These are phyloP conservation scores for Strigamia maritima DNA, from an alignment of 2,888 invertebrate genomes.

Conservation along the genomic window DNA sequence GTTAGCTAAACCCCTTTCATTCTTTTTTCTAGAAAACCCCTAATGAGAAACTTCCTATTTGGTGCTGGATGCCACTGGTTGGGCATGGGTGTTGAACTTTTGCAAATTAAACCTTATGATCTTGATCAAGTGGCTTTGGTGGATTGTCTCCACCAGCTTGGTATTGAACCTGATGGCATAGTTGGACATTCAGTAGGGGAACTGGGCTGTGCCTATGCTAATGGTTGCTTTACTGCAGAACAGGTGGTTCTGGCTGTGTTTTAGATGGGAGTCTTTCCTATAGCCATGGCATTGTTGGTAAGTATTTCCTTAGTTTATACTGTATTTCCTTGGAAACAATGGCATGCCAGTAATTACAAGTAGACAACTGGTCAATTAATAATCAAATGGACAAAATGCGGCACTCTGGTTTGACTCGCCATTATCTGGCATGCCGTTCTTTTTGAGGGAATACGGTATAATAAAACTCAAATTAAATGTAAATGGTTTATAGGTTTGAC, in stretches of 20 bases:
- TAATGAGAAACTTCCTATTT: slow-evolving; percentile 72
- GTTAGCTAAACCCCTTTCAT: no score
- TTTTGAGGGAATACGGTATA: no score
- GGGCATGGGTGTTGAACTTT: slow-evolving; percentile 85
- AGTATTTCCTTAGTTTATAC: no score
- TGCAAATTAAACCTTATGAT: slow-evolving; percentile 73
- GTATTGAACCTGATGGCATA: slow-evolving; percentile 86
- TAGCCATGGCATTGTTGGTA: slow-evolving; percentile 90
- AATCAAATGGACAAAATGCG: no score
- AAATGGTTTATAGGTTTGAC: no score
- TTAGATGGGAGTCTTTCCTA: slow-evolving; percentile 72
- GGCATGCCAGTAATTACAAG: no score
- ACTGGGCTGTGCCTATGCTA: slow-evolving; percentile 93
- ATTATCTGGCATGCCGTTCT: no score
- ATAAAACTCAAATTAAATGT: no score
- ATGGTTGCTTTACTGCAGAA: slow-evolving; percentile 89
- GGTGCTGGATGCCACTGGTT: slow-evolving; percentile 99
- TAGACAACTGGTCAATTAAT: no score
- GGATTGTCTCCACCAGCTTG: slow-evolving; percentile 70
- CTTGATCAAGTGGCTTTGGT: slow-evolving; percentile 82
- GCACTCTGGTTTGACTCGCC: no score
- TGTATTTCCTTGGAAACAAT: no score
- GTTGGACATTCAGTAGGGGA: slow-evolving; percentile 94
- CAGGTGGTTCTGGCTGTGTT: slow-evolving; percentile 92
- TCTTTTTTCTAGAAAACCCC: slow-evolving; percentile 46